Base-by-base conservation (phyloP, 1,140 invertebrate species). In the Drosophila teissieri region DNA sequence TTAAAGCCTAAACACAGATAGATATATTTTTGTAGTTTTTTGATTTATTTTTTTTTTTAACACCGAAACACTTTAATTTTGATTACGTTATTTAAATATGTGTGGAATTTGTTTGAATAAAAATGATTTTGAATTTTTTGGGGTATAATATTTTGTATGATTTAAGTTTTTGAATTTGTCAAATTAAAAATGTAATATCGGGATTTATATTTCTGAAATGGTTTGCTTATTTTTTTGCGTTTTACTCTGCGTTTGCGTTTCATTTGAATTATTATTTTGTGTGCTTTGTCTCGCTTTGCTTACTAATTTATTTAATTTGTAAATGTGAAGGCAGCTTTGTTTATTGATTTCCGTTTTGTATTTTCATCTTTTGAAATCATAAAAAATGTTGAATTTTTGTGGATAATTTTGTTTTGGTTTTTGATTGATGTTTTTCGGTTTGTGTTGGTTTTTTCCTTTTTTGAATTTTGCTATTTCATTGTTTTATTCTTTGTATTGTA, bases 291-390 rank as follows among this genome's bases (percentile, higher is more conserved):
- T 68, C 61, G 62, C 73, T 85, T 76, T 78, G 61, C 78, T 79
- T 90, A 86, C 78, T 83, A 83, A 89, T 90, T 90, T 90, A 90
- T 90, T 90, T 90, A 84, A 90, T 88, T 91, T 91, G 86, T 90
- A 91, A 89, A 91, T 91, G 86, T 91, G 90, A 91, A 91, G 90
- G 90, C 90, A 91, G 90, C 90, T 91, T 91, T 91, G 90, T 91
- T 91, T 91, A 90, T 91, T 91, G 85, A 91, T 91, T 91, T 91
- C 82, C 89, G 89, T 91, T 90, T 91, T 85, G 65, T 78, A 86
- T 76, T 69, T 80, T 79, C 15, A 44, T 77, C 67, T 65, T 83
- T 58, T 75, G 46, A 90, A 80, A 80, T 58, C 27, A 64, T 70
- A 72, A 51, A 72, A 52, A 73, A 56, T 42, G 40, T 64, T 58